Percentiles rank a stretch among this genome's conserved stretches.
Conservation (phyloP, 1,140 invertebrate genomes). For the Megalopta genalis region DNA sequence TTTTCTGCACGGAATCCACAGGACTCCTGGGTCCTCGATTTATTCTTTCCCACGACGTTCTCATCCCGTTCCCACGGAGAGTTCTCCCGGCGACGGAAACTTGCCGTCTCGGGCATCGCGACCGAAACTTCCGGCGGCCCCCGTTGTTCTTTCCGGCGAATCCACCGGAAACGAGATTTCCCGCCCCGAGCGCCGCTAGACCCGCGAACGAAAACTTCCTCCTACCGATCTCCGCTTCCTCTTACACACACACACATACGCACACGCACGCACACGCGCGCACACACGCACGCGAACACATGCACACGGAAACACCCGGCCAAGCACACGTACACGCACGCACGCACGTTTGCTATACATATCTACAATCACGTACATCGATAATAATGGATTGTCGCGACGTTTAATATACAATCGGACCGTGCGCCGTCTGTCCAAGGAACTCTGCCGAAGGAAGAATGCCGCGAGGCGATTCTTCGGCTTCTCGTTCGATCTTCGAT, state of each 20-base stretch:
- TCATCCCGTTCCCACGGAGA: background rate
- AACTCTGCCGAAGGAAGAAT: constrained; percentile 17
- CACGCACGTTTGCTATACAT: constrained; percentile 24
- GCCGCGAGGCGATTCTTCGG: background rate
- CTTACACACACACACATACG: constrained; percentile 1
- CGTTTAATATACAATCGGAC: constrained; percentile 39
- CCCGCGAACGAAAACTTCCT: background rate
- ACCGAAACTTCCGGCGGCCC: too few species aligned
- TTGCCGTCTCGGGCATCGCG: too few species aligned
- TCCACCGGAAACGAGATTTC: background rate
- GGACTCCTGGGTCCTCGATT: background rate
- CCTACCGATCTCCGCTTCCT: too few species aligned
- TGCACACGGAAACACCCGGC: background rate
- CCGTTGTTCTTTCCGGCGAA: too few species aligned
- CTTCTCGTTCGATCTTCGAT: too few species aligned
- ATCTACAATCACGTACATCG: constrained; percentile 43
- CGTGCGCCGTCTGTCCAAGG: constrained; percentile 22
- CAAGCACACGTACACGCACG: constrained; percentile 6
- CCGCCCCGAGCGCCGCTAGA: background rate
- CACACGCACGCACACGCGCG: background rate
- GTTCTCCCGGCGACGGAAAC: too few species aligned
- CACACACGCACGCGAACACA: background rate
- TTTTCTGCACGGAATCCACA: background rate
- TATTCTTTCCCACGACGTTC: background rate
- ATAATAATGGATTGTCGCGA: constrained; percentile 50